Conservation (phyloP, 1,140 invertebrate genomes). For the Probaryconus sp. region DNA sequence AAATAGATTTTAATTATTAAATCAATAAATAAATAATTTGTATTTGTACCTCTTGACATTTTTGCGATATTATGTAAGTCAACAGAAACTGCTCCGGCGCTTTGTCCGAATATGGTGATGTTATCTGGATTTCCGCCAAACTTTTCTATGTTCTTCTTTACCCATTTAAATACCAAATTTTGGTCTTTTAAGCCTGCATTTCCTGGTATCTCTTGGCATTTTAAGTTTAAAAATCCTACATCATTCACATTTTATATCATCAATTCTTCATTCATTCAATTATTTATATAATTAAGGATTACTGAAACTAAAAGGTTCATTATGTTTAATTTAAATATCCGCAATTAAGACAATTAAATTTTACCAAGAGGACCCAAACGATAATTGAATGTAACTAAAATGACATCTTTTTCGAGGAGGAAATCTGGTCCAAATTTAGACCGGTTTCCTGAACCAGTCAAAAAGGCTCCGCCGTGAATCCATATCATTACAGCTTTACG, state of each 20-base stretch:
- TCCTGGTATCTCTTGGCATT: slow-evolving; percentile 61
- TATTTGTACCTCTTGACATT: slow-evolving; percentile 28
- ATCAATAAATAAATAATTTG: slow-evolving; percentile 4
- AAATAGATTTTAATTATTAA: no score
- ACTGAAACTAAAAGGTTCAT: no score
- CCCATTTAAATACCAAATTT: slow-evolving; percentile 80
- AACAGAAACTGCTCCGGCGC: slow-evolving; percentile 71
- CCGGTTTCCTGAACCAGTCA: slow-evolving; percentile 74
- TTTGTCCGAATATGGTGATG: slow-evolving; percentile 83
- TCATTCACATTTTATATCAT: not conserved
- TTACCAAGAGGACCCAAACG: slow-evolving; percentile 82
- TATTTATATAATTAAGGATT: no score
- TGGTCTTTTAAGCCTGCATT: slow-evolving; percentile 79
- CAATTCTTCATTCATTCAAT: no score
- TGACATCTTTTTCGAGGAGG: slow-evolving; percentile 78
- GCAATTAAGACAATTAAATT: no score
- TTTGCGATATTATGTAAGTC: slow-evolving; percentile 43
- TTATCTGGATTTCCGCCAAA: slow-evolving; percentile 82
- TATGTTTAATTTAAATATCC: no score
- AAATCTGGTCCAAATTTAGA: slow-evolving; percentile 73
- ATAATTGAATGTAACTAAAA: slow-evolving; percentile 85
- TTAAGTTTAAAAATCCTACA: slow-evolving; percentile 46
- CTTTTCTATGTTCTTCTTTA: slow-evolving; percentile 80
- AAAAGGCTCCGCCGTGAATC: slow-evolving; percentile 72
- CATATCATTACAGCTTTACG: slow-evolving; percentile 61